Conservation (phyloP, 2,113 vertebrate species). For the Onychostoma macrolepis region DNA sequence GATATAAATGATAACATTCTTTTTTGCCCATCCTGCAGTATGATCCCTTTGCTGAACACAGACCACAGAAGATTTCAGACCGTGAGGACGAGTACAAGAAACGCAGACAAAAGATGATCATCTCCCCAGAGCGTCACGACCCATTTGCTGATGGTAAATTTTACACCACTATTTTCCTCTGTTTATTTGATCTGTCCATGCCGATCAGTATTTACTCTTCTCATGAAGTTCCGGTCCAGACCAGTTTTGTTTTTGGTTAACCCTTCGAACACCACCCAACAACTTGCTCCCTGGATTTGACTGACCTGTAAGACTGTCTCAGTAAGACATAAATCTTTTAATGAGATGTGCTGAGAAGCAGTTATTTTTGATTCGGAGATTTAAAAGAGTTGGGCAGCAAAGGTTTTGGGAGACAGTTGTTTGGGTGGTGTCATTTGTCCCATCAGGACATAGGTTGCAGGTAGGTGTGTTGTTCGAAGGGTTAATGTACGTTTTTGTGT, state of each 20-base stretch:
- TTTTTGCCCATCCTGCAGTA: conserved; percentile 76
- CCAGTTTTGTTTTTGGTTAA: conserved; percentile 65
- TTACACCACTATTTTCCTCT: conserved; percentile 40
- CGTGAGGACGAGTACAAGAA: conserved; percentile 98
- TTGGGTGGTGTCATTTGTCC: conserved; percentile 64
- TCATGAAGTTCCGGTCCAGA: conserved; percentile 54
- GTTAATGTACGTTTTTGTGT: conserved; percentile 68
- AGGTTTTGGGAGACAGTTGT: conserved; percentile 62
- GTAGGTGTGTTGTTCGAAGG: conserved; percentile 76
- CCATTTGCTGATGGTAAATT: conserved; percentile 99
- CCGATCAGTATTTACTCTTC: conserved; percentile 40
- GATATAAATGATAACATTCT: neutral
- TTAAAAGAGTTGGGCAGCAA: conserved; percentile 27
- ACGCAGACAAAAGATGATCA: conserved; percentile 96
- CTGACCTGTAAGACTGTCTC: conserved; percentile 4
- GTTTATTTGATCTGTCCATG: conserved; percentile 42
- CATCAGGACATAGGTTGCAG: conserved; percentile 71
- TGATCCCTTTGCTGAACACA: conserved; percentile 96
- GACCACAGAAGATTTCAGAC: conserved; percentile 94
- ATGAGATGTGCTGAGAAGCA: neutral
- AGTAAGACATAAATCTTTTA: neutral
- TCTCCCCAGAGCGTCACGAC: conserved; percentile 97
- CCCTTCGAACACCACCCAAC: conserved; percentile 76
- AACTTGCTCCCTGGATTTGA: conserved; percentile 71
- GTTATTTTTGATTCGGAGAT: neutral